phyloP scores from a whole-genome alignment of 1,140 invertebrate genomes.

The Diploscapter pachys region DNA sequence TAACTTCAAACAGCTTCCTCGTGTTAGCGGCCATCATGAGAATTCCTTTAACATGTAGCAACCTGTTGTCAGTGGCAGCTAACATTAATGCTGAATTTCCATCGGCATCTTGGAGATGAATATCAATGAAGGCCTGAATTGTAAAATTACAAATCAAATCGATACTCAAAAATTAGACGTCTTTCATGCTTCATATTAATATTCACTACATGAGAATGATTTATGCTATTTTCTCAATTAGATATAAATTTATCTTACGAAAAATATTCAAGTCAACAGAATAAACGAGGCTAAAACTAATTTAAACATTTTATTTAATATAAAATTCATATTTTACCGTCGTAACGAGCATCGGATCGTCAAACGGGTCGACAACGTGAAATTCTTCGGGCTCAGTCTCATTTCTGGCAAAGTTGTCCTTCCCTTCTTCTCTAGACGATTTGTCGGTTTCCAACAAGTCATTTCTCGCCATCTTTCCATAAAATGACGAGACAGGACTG shows the following conservation, averaged over 20 bases:
- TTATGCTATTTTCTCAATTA: not conserved
- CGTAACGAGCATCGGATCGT: constrained; percentile 11
- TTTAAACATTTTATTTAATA: too few relatives aligned
- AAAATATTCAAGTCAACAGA: too few relatives aligned
- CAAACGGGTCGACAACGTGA: constrained; percentile 11
- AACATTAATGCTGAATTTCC: constrained; percentile 18
- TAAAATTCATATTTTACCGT: constrained; percentile 1
- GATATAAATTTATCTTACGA: not conserved
- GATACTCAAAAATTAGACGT: not conserved
- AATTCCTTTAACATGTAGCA: constrained; percentile 17
- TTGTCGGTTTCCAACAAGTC: too few relatives aligned
- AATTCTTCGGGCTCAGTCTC: not conserved
- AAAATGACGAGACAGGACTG: too few relatives aligned
- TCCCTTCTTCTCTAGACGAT: too few relatives aligned
- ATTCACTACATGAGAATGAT: not conserved
- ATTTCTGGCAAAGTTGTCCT: too few relatives aligned
- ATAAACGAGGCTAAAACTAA: too few relatives aligned
- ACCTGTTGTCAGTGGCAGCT: constrained; percentile 13
- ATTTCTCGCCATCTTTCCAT: too few relatives aligned
- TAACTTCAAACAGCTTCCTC: constrained; percentile 13
- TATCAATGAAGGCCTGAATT: constrained; percentile 18
- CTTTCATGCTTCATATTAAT: not conserved
- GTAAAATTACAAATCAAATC: not conserved
- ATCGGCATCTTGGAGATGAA: constrained; percentile 12
- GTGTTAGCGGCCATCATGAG: constrained; percentile 15